Base-by-base conservation (phyloP, 2,797 vertebrate genomes). In the Lindbergichthys nudifrons region DNA sequence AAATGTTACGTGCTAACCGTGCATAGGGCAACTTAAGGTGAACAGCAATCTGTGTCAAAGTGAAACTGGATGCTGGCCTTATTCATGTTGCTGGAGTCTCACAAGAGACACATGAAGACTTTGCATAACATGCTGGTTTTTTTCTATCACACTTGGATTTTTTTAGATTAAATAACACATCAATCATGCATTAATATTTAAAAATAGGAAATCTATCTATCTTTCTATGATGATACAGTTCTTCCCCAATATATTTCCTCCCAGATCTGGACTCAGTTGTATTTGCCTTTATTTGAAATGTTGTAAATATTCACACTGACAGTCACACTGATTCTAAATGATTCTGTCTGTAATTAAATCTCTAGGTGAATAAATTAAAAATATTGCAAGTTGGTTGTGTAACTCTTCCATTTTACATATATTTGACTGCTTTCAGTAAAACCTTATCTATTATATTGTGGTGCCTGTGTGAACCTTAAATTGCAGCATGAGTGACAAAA, bases 1-100 rank as follows among this genome's bases (percentile, higher is more conserved):
- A 3, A 65, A 75, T 53, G 73, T 80, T 83, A 77, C 91, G 77
- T 86, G 83, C 83, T 80, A 14, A 61, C 36, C 52, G 46, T 59
- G 75, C 45, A 75, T 70, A 8, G 21, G 72, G 71, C 63, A 77
- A 54, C 70, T 91, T 87, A 88, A 86, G 79, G 81, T 85, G 84
- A 89, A 79, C 54, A 10, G 70, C 60, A 70, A 88, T 86, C 79
- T 87, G 86, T 89, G 85, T 91, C 89, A 89, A 77, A 70, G 26
- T 56, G 65, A 72, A 47, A 65, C 47, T 67, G 42, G 43, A 66
- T 41, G 45, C 13, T 53, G 51, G 45, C 21, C 4, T 80, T 77
- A 43, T 83, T 81, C 70, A 67, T 59, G 48, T 54, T 53, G 42
- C 59, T 18, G 23, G 56, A 65, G 51, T 70, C 45, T 68, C 71